phyloP scores from a whole-genome alignment of 2,888 invertebrate genomes.

The Aquatica leii region DNA sequence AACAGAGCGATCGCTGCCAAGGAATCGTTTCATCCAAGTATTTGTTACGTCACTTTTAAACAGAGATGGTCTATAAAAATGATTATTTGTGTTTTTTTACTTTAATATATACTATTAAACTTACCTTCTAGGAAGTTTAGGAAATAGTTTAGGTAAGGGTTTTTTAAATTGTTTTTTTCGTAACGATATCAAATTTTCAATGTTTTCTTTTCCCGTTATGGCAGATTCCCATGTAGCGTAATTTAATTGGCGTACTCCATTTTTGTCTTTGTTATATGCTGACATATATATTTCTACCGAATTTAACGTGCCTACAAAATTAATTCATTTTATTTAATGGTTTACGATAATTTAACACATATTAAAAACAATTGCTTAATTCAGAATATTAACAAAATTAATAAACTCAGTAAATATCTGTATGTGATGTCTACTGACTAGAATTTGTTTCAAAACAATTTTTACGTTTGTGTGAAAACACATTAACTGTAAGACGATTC shows the following conservation, averaged over 20 bases:
- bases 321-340: too few species aligned
- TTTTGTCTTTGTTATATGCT: conserved; percentile 60
- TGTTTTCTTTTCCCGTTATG: conserved; percentile 71
- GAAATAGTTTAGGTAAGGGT: conserved; percentile 55
- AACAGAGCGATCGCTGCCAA: conserved; percentile 83
- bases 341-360: too few species aligned
- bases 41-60: conserved; percentile 34
- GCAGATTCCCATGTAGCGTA: conserved; percentile 92
- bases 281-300: conserved; percentile 77
- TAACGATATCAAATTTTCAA: background rate
- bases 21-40: conserved; percentile 70
- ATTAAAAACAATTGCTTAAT: too few species aligned
- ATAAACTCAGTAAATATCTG: too few species aligned
- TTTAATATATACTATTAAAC: too few species aligned
- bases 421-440: too few species aligned
- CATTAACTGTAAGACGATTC: too few species aligned
- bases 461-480: too few species aligned
- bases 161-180: conserved; percentile 2
- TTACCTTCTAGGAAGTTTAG: conserved; percentile 67
- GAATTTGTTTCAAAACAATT: too few species aligned
- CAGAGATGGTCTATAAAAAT: conserved; percentile 24
- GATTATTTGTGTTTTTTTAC: too few species aligned
- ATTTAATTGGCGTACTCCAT: conserved; percentile 69
- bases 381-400: too few species aligned
- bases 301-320: conserved; percentile 71